Conservation (phyloP, 2,113 vertebrate genomes). For the Protobothrops flavoviridis region DNA sequence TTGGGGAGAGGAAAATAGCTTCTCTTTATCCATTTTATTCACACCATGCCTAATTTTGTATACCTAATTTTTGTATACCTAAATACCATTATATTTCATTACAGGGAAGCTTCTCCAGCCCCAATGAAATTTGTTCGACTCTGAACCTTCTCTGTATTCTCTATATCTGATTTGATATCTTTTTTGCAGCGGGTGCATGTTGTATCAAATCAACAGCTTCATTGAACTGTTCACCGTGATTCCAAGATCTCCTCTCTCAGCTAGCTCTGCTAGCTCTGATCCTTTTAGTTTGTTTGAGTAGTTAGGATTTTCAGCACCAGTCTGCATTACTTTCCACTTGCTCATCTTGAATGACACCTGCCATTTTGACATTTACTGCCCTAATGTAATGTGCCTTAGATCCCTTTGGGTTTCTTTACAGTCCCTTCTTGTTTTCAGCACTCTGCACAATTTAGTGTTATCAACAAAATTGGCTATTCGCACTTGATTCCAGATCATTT, state of each 20-base stretch:
- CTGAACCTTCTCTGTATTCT: neutral
- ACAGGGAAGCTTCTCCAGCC: neutral
- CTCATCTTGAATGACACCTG: neutral
- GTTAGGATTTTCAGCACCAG: neutral
- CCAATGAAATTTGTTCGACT: neutral
- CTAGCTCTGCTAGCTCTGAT: neutral
- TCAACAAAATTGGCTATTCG: neutral
- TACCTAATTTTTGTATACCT: neutral
- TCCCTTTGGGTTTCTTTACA: neutral
- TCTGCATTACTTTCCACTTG: neutral
- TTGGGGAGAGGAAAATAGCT: neutral
- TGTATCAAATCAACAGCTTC: neutral
- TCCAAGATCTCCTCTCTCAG: neutral
- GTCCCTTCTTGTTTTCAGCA: neutral
- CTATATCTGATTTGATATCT: neutral
- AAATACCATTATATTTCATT: neutral
- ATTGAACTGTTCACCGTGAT: neutral
- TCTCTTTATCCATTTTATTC: neutral
- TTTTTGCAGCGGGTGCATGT: neutral
- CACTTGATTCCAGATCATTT: neutral
- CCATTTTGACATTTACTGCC: neutral
- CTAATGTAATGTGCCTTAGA: neutral
- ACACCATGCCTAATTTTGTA: neutral
- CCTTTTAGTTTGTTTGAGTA: neutral
- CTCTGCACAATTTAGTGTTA: neutral